These are phyloP conservation scores for Phymanthus crucifer DNA, from an alignment of 92 coral and sea anemone genomes.

Conservation along the genomic window DNA sequence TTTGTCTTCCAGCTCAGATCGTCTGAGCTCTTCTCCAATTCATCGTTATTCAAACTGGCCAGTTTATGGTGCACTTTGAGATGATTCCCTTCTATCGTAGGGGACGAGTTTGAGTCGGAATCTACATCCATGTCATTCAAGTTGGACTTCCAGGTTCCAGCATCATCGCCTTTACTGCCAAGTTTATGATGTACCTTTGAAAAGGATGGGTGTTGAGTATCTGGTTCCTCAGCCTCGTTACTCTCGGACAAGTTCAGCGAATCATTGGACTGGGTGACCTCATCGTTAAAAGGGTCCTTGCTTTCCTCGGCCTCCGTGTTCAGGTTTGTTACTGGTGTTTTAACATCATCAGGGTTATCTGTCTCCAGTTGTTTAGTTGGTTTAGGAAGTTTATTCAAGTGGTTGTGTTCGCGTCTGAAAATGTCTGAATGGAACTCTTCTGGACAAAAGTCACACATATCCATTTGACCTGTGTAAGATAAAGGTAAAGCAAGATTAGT, in stretches of 20 bases:
- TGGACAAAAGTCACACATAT: conserved; percentile 68
- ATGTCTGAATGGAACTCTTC: conserved; percentile 54
- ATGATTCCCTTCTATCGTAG: conserved; percentile 14
- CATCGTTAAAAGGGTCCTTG: conserved; percentile 19
- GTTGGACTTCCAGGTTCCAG: too few species aligned
- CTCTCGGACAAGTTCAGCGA: conserved; percentile 10
- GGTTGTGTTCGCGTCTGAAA: conserved; percentile 32
- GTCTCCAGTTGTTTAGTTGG: not conserved
- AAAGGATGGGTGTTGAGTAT: too few species aligned
- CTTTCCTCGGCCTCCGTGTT: not conserved
- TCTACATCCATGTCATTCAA: too few species aligned
- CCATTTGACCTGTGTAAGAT: not conserved
- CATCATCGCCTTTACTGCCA: too few species aligned
- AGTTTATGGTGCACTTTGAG: not conserved
- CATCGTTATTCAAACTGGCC: not conserved
- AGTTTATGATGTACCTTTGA: too few species aligned
- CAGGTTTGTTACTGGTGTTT: not conserved
- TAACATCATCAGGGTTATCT: not conserved
- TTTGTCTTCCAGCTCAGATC: conserved; percentile 29
- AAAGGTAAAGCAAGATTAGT: too few species aligned
- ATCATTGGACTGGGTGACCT: not conserved
- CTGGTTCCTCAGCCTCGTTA: not conserved
- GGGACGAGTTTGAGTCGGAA: not conserved
- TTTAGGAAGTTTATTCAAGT: not conserved
- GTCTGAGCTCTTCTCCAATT: not conserved